phyloP scores from a whole-genome alignment of 2,113 vertebrate genomes.

The Gymnarchus niloticus region DNA sequence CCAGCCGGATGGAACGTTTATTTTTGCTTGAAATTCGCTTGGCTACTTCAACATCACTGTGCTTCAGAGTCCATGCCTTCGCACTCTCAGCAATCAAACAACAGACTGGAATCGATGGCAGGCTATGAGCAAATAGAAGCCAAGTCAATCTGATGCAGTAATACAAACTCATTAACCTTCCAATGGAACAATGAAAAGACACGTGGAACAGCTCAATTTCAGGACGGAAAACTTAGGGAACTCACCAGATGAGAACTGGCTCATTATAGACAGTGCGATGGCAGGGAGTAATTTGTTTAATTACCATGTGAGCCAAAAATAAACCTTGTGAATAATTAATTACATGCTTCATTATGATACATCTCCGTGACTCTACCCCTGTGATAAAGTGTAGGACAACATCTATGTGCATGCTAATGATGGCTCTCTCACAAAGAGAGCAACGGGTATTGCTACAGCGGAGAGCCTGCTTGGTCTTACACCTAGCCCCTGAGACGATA shows the following conservation, averaged over 20 bases:
- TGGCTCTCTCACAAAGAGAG: slow-evolving; percentile 39
- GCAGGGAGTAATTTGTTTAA: background rate
- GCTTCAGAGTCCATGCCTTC: background rate
- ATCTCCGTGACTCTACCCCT: slow-evolving; percentile 39
- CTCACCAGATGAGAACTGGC: slow-evolving; percentile 46
- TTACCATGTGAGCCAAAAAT: background rate
- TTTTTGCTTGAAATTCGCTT: background rate
- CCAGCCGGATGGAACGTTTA: background rate
- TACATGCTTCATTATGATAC: slow-evolving; percentile 51
- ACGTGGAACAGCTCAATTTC: slow-evolving; percentile 56
- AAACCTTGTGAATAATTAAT: slow-evolving; percentile 24
- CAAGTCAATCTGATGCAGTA: slow-evolving; percentile 55
- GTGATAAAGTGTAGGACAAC: slow-evolving; percentile 35
- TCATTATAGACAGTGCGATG: slow-evolving; percentile 41
- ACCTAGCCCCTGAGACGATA: slow-evolving; percentile 62
- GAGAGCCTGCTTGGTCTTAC: slow-evolving; percentile 45
- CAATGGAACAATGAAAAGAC: slow-evolving; percentile 60
- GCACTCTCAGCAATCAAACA: slow-evolving; percentile 12
- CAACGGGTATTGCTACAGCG: slow-evolving; percentile 55
- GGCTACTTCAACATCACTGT: background rate
- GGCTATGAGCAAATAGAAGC: slow-evolving; percentile 49
- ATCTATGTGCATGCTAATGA: slow-evolving; percentile 49
- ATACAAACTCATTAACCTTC: slow-evolving; percentile 65
- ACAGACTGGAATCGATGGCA: slow-evolving; percentile 50
- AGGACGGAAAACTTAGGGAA: slow-evolving; percentile 46